Percentiles rank a stretch among this genome's conserved stretches.
Conservation (phyloP, 2,113 vertebrate species). For the Stegostoma tigrinum region DNA sequence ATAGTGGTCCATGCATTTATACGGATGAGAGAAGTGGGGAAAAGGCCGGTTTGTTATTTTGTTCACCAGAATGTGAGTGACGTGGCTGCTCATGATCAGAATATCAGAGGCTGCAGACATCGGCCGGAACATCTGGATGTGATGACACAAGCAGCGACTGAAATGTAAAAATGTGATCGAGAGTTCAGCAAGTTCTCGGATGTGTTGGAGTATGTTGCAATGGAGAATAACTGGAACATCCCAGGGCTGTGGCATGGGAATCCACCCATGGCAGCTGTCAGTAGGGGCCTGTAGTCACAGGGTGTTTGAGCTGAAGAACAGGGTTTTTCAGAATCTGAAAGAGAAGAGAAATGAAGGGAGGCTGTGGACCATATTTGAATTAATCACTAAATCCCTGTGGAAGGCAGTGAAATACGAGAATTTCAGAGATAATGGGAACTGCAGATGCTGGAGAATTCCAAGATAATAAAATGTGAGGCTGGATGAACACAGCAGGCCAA, state of each 20-base stretch:
- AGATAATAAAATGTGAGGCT: too few relatives aligned
- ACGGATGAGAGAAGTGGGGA: too few relatives aligned
- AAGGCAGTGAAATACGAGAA: too few relatives aligned
- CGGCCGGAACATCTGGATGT: constrained; percentile 53
- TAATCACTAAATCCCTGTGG: neutral
- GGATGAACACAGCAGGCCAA: too few relatives aligned
- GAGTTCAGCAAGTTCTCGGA: constrained; percentile 46
- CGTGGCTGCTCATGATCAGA: constrained; percentile 50
- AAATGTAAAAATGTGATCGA: constrained; percentile 45
- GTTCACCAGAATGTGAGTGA: neutral
- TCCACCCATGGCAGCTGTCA: constrained; percentile 48
- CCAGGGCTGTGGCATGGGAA: constrained; percentile 44
- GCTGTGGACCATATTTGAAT: neutral
- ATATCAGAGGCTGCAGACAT: constrained; percentile 45
- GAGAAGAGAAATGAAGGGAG: constrained; percentile 30
- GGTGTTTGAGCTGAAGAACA: constrained; percentile 42
- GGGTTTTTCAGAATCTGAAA: constrained; percentile 23
- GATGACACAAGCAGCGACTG: constrained; percentile 49
- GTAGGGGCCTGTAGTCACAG: constrained; percentile 43
- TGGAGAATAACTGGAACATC: constrained; percentile 46
- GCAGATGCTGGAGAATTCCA: too few relatives aligned
- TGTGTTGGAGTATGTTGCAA: constrained; percentile 44
- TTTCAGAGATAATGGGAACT: too few relatives aligned
- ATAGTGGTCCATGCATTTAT: too few relatives aligned
- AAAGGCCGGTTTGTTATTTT: too few relatives aligned